A percentile compares a stretch with the other conserved stretches of the same genome.
Evolutionary conservation across 1,140 invertebrate genomes (phyloP).

Genomic region (Streblospio benedicti): DNA sequence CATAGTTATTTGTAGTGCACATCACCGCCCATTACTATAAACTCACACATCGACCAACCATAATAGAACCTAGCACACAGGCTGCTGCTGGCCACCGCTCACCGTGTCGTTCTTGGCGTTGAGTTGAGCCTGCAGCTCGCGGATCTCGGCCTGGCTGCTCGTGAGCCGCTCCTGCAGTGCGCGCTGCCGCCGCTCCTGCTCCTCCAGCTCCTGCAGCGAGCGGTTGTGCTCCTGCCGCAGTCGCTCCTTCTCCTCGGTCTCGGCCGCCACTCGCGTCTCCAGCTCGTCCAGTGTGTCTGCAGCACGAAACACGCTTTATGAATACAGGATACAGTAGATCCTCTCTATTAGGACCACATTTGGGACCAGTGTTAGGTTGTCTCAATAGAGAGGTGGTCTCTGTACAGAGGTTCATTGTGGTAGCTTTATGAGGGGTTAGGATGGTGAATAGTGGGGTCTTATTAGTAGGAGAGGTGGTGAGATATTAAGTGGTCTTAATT

Average conservation of each 20-base stretch:
- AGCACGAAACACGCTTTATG: slow-evolving; percentile 2
- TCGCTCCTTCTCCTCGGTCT: slow-evolving; percentile 25
- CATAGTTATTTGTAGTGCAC: too few species aligned
- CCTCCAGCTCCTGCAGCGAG: slow-evolving; percentile 32
- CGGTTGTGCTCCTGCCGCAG: slow-evolving; percentile 37
- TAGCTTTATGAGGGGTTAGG: too few species aligned
- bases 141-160: slow-evolving; percentile 23
- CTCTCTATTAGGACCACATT: too few species aligned
- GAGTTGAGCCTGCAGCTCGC: slow-evolving; percentile 34
- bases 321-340: too few species aligned
- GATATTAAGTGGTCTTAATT: too few species aligned
- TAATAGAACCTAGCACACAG: too few species aligned
- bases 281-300: slow-evolving; percentile 38
- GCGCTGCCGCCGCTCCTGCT: slow-evolving; percentile 23
- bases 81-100: too few species aligned
- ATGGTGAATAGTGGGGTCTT: background rate
- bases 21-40: too few species aligned
- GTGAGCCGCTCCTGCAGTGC: slow-evolving; percentile 24
- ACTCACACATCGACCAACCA: too few species aligned
- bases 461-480: background rate
- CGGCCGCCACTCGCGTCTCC: slow-evolving; percentile 31
- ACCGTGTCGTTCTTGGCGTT: slow-evolving; percentile 40
- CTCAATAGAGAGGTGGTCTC: too few species aligned
- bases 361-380: too few species aligned
- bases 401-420: too few species aligned